These are phyloP conservation scores for Uropetala carovei DNA, from an alignment of 2,888 invertebrate species.

Conservation along the genomic window DNA sequence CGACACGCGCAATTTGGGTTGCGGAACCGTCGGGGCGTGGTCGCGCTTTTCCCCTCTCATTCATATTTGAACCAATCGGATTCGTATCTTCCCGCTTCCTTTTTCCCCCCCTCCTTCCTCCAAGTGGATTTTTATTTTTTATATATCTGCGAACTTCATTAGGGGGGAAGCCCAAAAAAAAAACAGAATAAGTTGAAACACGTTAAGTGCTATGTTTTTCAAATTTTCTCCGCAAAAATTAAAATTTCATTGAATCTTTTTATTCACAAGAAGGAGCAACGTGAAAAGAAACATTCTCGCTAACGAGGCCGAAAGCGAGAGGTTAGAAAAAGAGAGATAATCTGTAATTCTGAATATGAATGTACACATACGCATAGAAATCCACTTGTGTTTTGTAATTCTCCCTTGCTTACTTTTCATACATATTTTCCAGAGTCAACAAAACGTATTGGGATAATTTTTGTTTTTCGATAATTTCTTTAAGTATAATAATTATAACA, in stretches of 20 bases:
- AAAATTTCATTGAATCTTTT: background rate
- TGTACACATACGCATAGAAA: too few relatives aligned
- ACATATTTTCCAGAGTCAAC: too few relatives aligned
- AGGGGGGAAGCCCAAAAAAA: background rate
- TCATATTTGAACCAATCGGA: conserved; percentile 21
- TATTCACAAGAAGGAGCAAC: background rate
- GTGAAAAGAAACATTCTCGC: background rate
- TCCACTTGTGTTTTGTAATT: too few relatives aligned
- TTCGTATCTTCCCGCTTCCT: background rate
- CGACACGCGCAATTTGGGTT: conserved; percentile 11
- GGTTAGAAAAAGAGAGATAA: background rate
- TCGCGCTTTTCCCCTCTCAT: background rate
- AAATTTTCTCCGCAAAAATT: background rate
- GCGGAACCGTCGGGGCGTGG: background rate
- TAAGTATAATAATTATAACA: too few relatives aligned
- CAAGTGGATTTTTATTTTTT: background rate
- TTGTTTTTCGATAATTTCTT: too few relatives aligned
- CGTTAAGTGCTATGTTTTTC: background rate
- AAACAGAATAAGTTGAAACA: background rate
- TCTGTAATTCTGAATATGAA: too few relatives aligned
- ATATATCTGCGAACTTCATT: background rate
- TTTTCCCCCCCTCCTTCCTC: background rate
- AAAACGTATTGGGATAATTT: too few relatives aligned
- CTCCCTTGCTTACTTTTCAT: too few relatives aligned
- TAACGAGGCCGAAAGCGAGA: background rate